Conservation (phyloP, 2,797 vertebrate genomes). For the Melanotaenia maccullochi region DNA sequence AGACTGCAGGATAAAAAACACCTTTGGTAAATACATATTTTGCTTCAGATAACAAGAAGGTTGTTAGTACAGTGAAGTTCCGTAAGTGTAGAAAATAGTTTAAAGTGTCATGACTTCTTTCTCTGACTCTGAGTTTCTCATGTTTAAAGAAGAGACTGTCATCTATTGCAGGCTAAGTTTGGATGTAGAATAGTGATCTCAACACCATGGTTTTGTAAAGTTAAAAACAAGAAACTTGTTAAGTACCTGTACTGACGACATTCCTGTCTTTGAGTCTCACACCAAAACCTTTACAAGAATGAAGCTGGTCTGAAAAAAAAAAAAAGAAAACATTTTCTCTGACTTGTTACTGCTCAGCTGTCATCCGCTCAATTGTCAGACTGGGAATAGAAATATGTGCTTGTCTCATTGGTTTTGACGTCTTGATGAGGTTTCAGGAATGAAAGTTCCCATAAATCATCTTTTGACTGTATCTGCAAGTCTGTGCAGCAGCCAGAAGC, state of each 20-base stretch:
- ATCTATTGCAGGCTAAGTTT: constrained; percentile 6
- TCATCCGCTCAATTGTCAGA: not conserved
- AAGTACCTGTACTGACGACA: constrained; percentile 28
- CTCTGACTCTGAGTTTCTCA: constrained; percentile 3
- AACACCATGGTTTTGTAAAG: constrained; percentile 4
- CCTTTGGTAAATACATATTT: not conserved
- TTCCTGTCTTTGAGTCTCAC: constrained; percentile 14
- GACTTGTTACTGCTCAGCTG: not conserved
- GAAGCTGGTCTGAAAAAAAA: constrained; percentile 23
- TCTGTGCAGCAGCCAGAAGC: not conserved
- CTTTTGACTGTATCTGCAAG: constrained; percentile 15
- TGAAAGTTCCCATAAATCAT: not conserved
- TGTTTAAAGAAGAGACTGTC: not conserved
- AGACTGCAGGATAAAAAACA: not conserved
- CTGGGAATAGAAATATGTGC: not conserved
- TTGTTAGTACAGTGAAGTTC: not conserved
- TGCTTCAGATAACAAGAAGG: not conserved
- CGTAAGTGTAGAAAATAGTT: not conserved
- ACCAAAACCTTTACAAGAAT: constrained; percentile 37
- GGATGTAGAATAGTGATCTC: not conserved
- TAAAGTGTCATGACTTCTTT: not conserved
- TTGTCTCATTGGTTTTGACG: not conserved
- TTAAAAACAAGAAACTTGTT: constrained; percentile 12
- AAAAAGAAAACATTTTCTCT: not conserved
- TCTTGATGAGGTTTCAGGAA: constrained; percentile 5